Percentiles rank a stretch among this genome's conserved stretches.
phyloP scores from a whole-genome alignment of 2,888 invertebrate genomes.

The Pollenia amentaria region DNA sequence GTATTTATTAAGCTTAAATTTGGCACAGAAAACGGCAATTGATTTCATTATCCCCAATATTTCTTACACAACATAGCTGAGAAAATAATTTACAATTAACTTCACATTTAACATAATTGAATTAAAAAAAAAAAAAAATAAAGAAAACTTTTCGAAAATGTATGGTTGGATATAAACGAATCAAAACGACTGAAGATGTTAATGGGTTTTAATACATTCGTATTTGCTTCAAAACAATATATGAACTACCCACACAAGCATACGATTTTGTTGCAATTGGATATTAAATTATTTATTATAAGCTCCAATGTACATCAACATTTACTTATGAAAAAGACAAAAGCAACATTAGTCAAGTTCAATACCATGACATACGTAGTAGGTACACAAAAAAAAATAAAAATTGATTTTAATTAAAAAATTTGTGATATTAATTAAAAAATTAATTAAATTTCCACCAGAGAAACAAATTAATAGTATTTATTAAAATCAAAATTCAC shows the following conservation, averaged over 20 bases:
- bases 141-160: neutral
- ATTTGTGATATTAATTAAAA: too few species aligned
- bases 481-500: too few species aligned
- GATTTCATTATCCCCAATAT: neutral
- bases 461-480: too few species aligned
- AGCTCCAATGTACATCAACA: neutral
- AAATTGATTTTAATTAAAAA: too few species aligned
- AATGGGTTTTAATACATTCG: neutral
- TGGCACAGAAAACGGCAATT: too few species aligned
- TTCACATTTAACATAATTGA: slow-evolving; percentile 1
- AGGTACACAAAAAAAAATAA: too few species aligned
- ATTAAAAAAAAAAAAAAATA: neutral
- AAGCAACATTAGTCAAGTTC: neutral
- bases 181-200: neutral
- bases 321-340: neutral
- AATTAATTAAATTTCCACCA: too few species aligned
- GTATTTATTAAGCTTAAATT: too few species aligned
- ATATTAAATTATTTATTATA: too few species aligned
- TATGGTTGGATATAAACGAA: neutral
- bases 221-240: neutral
- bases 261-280: too few species aligned
- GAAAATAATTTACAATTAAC: neutral
- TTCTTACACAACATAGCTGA: neutral
- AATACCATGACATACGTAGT: slow-evolving; percentile 11
- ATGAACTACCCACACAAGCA: slow-evolving; percentile 3